Evolutionary conservation across 2,113 vertebrate genomes (phyloP).

Genomic region (Myrmecobius fasciatus): DNA sequence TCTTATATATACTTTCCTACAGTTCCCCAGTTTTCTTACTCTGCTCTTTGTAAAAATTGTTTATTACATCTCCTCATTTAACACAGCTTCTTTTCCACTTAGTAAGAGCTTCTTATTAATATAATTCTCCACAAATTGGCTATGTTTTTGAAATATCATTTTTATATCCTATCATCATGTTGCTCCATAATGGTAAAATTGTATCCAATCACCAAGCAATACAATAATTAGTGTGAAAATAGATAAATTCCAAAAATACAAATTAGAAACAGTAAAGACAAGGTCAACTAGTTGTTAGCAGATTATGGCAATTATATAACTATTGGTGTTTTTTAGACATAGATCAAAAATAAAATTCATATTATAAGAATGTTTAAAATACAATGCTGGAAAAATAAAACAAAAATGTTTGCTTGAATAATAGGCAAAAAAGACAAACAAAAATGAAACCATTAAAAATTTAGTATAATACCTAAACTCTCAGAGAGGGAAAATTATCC

Average conservation of each 20-base stretch:
- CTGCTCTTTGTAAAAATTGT: background rate
- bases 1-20: background rate
- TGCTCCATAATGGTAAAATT: background rate
- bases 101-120: background rate
- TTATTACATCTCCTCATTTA: background rate
- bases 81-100: background rate
- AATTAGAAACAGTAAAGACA: background rate
- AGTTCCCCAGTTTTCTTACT: background rate
- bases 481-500: background rate
- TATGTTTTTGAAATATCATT: background rate
- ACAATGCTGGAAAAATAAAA: background rate
- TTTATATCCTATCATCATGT: background rate
- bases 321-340: background rate
- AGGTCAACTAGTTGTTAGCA: background rate
- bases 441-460: background rate
- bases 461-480: background rate
- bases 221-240: background rate
- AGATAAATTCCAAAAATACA: background rate
- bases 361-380: background rate
- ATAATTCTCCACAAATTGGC: background rate
- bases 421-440: background rate
- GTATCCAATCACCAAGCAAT: background rate
- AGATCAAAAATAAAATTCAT: background rate
- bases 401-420: background rate
- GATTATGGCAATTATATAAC: background rate